Conservation (phyloP, 2,888 invertebrate genomes). For the Drosophila testacea region DNA sequence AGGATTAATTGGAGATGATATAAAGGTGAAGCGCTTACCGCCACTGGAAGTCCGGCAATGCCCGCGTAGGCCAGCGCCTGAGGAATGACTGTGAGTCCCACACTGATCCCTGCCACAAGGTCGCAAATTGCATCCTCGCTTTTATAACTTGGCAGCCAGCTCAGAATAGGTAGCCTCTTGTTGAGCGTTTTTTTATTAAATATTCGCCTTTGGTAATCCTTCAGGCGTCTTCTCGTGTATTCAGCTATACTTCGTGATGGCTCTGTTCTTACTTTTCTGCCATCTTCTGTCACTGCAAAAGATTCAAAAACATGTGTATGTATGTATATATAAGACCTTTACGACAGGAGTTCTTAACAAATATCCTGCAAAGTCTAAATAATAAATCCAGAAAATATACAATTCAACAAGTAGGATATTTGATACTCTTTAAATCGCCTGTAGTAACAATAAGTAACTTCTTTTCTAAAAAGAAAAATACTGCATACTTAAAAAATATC, state of each 20-base stretch:
- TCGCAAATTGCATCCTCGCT: constrained; percentile 92
- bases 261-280: constrained; percentile 83
- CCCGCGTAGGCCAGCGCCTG: constrained; percentile 94
- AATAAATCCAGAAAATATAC: too few species aligned
- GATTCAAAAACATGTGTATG: neutral
- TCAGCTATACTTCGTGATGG: constrained; percentile 72
- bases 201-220: constrained; percentile 85
- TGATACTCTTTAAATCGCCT: too few species aligned
- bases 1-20: neutral
- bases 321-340: neutral
- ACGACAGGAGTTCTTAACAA: too few species aligned
- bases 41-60: constrained; percentile 91
- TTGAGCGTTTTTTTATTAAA: constrained; percentile 90
- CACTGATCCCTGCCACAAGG: constrained; percentile 95
- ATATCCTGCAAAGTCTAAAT: too few species aligned
- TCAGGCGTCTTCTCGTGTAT: constrained; percentile 84
- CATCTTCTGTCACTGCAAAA: constrained; percentile 86
- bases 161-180: constrained; percentile 90
- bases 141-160: constrained; percentile 92
- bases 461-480: too few species aligned
- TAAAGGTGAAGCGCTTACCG: constrained; percentile 84
- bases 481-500: too few species aligned
- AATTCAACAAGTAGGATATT: too few species aligned
- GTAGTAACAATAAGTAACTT: too few species aligned
- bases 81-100: constrained; percentile 96